Percentiles rank a stretch among this genome's conserved stretches.
These are phyloP conservation scores for Tenthredo amoena DNA, from an alignment of 2,888 invertebrate genomes.

Conservation along the genomic window DNA sequence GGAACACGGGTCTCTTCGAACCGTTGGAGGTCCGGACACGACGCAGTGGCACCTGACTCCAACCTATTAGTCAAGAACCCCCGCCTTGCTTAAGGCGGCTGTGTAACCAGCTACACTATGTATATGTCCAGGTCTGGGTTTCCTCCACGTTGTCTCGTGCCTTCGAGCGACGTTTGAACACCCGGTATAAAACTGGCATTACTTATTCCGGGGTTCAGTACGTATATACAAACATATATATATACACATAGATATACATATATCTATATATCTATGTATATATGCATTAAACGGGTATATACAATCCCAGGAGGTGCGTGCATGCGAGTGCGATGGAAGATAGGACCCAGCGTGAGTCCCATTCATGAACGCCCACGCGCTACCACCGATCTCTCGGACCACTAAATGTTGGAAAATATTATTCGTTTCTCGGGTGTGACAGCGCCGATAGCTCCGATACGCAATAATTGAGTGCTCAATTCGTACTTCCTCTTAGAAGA, in stretches of 20 bases:
- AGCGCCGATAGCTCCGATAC: constrained; percentile 50
- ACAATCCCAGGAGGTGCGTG: constrained; percentile 39
- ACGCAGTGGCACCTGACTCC: constrained; percentile 53
- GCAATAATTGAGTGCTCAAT: constrained; percentile 53
- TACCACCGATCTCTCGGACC: constrained; percentile 46
- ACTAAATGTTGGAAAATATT: constrained; percentile 53
- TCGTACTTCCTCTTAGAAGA: constrained; percentile 22
- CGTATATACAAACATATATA: constrained; percentile 44
- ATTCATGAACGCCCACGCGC: constrained; percentile 66
- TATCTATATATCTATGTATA: too few species aligned
- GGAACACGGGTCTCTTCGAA: constrained; percentile 35
- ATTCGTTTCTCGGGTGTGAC: constrained; percentile 39
- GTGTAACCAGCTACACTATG: constrained; percentile 13
- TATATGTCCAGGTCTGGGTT: not conserved
- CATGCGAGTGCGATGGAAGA: constrained; percentile 47
- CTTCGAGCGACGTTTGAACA: constrained; percentile 24
- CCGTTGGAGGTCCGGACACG: constrained; percentile 52
- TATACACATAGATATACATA: constrained; percentile 51
- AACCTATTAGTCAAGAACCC: constrained; percentile 51
- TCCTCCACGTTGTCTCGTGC: constrained; percentile 35
- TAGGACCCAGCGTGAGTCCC: constrained; percentile 63
- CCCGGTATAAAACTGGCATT: constrained; percentile 51
- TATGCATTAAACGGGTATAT: not conserved
- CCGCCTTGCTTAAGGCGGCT: constrained; percentile 27
- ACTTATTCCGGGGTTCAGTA: constrained; percentile 49